Percentiles rank a stretch among this genome's conserved stretches.
Evolutionary conservation across 2,888 invertebrate species (phyloP).

Genomic region (Hemaris fuciformis): DNA sequence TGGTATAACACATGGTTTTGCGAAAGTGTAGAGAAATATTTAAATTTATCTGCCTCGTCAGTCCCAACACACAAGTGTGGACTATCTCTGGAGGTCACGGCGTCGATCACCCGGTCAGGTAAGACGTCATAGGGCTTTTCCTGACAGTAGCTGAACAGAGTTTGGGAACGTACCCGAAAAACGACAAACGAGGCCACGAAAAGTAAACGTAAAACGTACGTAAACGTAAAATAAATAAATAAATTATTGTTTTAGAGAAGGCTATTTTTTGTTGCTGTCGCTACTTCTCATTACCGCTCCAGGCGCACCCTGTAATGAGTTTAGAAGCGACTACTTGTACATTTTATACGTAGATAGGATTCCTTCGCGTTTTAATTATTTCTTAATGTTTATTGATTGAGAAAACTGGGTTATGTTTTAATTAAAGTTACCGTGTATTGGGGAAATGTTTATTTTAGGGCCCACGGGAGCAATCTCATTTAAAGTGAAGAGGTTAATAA

Average conservation of each 20-base stretch:
- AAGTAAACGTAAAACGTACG: too few relatives aligned
- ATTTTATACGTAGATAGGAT: neutral
- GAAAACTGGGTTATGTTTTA: slow-evolving; percentile 1
- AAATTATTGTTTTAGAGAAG: neutral
- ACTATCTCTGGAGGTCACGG: too few relatives aligned
- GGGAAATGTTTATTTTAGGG: neutral
- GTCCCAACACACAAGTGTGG: too few relatives aligned
- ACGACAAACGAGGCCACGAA: too few relatives aligned
- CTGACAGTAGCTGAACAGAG: too few relatives aligned
- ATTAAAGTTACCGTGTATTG: neutral
- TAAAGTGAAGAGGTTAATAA: neutral
- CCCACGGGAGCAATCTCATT: neutral
- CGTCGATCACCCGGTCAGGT: too few relatives aligned
- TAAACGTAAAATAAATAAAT: too few relatives aligned
- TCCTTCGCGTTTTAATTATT: slow-evolving; percentile 5
- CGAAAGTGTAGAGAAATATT: too few relatives aligned
- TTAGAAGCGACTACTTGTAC: slow-evolving; percentile 1
- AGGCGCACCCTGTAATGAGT: slow-evolving; percentile 2
- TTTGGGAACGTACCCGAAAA: too few relatives aligned
- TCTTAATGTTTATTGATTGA: slow-evolving; percentile 6
- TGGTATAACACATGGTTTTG: too few relatives aligned
- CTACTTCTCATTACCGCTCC: neutral
- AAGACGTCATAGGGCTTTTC: too few relatives aligned
- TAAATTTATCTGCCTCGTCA: too few relatives aligned
- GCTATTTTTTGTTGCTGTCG: neutral